Evolutionary conservation across 2,888 invertebrate species (phyloP).

Genomic region (Mantis religiosa): DNA sequence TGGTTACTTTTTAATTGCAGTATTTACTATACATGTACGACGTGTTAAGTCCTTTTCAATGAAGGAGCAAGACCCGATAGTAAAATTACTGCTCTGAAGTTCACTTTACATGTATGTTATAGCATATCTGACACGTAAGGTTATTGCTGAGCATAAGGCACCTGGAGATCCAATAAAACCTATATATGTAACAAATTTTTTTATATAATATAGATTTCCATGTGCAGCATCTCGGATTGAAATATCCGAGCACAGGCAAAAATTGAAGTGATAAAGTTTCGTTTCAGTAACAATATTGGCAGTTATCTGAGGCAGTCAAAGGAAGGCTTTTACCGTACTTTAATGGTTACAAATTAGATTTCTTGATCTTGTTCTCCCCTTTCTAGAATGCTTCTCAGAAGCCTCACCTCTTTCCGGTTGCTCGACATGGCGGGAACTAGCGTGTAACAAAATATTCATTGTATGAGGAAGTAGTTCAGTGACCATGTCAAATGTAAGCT

Average conservation of each 20-base stretch:
- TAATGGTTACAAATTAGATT: neutral
- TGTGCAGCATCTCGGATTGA: neutral
- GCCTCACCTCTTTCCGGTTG: neutral
- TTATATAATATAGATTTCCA: neutral
- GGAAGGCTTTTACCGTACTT: neutral
- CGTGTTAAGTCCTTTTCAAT: no score
- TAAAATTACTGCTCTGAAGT: no score
- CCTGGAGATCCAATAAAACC: no score
- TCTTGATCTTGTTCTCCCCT: neutral
- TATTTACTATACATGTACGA: no score
- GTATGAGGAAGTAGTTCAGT: neutral
- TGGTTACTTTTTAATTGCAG: no score
- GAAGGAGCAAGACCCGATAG: no score
- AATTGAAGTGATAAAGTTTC: neutral
- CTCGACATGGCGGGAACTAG: neutral
- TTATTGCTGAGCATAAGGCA: no score
- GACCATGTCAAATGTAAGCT: neutral
- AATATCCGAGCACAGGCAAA: neutral
- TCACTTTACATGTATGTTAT: no score
- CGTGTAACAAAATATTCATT: neutral
- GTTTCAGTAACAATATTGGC: neutral
- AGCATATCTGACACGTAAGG: no score
- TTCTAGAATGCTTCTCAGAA: neutral
- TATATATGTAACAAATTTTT: no score
- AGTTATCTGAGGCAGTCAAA: neutral